Evolutionary conservation across 2,797 vertebrate species (phyloP), one percentile per base, ranked within the genome.

Genomic region (Poeciliopsis gracilis): DNA sequence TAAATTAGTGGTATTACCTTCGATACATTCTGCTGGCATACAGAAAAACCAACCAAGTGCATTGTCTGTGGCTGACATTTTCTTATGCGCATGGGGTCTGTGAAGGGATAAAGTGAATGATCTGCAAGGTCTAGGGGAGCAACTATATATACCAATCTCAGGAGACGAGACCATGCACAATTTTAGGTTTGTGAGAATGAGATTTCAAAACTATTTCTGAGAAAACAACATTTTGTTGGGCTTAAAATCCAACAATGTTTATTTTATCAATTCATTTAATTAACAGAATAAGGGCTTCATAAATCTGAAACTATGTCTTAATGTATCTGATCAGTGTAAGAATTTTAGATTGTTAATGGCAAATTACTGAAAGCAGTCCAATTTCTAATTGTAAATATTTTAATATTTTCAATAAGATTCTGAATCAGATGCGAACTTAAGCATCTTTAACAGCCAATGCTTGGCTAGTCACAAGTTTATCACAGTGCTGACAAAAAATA

Each of bases 1-100:
- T 93, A 92, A 91, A 91, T 90, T 82, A 57, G 75, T 76, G 73
- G 74, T 76, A 85, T 78, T 88, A 84, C 83, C 77, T 86, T 75
- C 49, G 59, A 69, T 77, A 75, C 83, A 84, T 80, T 86, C 75
- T 90, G 79, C 79, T 78, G 76, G 86, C 79, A 89, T 80, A 75
- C 61, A 80, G 76, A 73, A 87, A 84, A 90, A 86, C 72, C 87
- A 89, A 76, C 87, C 82, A 86, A 76, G 82, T 86, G 83, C 70
- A 79, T 80, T 79, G 47, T 83, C 70, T 76, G 73, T 70, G 2
- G 5, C 74, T 89, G 88, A 89, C 89, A 90, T 91, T 90, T 85
- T 75, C 83, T 76, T 70, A 72, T 46, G 72, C 30, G 67, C 77
- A 38, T 84, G 73, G 76, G 72, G 79, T 63, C 38, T 43, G 28